A percentile compares a stretch with the other conserved stretches of the same genome.
Evolutionary conservation across 2,797 vertebrate species (phyloP).

Genomic region (Podarcis siculus): DNA sequence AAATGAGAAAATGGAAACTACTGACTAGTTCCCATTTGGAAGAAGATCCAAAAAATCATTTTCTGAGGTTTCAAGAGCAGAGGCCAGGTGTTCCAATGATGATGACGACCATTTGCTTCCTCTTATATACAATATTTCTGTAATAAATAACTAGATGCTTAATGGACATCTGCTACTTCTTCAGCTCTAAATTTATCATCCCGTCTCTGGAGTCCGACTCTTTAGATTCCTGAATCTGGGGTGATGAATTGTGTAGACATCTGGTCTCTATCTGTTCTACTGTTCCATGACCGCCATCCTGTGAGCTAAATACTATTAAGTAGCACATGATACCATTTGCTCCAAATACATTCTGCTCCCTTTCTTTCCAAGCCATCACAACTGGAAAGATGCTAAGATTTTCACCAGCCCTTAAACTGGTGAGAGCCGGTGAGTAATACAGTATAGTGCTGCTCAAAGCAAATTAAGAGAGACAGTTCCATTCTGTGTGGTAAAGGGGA

Average conservation of each 20-base stretch:
- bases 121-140: slow-evolving; percentile 5
- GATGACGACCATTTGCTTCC: slow-evolving; percentile 20
- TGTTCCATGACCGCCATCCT: slow-evolving; percentile 11
- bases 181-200: slow-evolving; percentile 49
- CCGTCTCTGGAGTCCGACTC: slow-evolving; percentile 10
- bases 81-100: not conserved
- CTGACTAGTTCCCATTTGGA: not conserved
- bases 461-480: not conserved
- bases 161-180: slow-evolving; percentile 55
- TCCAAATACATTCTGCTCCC: slow-evolving; percentile 37
- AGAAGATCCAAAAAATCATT: not conserved
- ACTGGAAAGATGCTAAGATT: not conserved
- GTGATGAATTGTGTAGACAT: slow-evolving; percentile 43
- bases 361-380: slow-evolving; percentile 1
- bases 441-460: not conserved
- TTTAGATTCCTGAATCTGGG: slow-evolving; percentile 37
- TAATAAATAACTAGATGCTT: slow-evolving; percentile 37
- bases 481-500: not conserved
- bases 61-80: slow-evolving; percentile 4
- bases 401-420: slow-evolving; percentile 16
- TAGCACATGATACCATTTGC: slow-evolving; percentile 27
- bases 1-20: slow-evolving; percentile 32
- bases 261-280: not conserved
- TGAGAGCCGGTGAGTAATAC: not conserved
- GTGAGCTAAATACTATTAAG: slow-evolving; percentile 31